Evolutionary conservation across 2,888 invertebrate species (phyloP).

Genomic region (Caenorhabditis doughertyi): DNA sequence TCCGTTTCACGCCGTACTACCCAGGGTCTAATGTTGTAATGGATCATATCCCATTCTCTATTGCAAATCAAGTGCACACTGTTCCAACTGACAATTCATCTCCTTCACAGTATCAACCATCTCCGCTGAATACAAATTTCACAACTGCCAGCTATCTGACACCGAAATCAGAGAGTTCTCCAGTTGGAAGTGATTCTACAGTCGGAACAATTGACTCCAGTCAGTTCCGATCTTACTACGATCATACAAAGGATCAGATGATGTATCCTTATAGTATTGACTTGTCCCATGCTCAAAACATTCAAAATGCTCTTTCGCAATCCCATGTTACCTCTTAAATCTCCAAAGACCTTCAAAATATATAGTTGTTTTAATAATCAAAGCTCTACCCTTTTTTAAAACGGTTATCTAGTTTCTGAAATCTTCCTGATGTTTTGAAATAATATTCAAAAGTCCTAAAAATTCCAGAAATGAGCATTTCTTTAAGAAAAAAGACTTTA

Average conservation of each 20-base stretch:
- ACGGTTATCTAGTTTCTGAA: slow-evolving; percentile 46
- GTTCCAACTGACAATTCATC: slow-evolving; percentile 59
- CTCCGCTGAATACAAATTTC: slow-evolving; percentile 64
- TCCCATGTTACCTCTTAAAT: slow-evolving; percentile 63
- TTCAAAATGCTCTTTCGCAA: slow-evolving; percentile 61
- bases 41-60: slow-evolving; percentile 63
- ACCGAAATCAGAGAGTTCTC: slow-evolving; percentile 69
- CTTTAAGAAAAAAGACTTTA: not conserved
- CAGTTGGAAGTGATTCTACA: slow-evolving; percentile 63
- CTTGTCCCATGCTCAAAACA: slow-evolving; percentile 62
- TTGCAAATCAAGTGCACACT: slow-evolving; percentile 27
- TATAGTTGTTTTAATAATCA: not conserved
- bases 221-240: slow-evolving; percentile 62
- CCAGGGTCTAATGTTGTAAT: slow-evolving; percentile 51
- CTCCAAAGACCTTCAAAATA: not conserved
- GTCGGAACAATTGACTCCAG: slow-evolving; percentile 49
- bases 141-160: slow-evolving; percentile 68
- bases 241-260: slow-evolving; percentile 62
- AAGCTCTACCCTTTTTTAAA: slow-evolving; percentile 20
- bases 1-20: slow-evolving; percentile 45
- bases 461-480: slow-evolving; percentile 50
- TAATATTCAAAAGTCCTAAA: slow-evolving; percentile 9
- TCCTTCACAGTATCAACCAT: slow-evolving; percentile 68
- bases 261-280: slow-evolving; percentile 56
- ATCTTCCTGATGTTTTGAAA: slow-evolving; percentile 24